Percentiles rank a stretch among this genome's conserved stretches.
Evolutionary conservation across 2,797 vertebrate species (phyloP).

Genomic region (Scyliorhinus canicula): DNA sequence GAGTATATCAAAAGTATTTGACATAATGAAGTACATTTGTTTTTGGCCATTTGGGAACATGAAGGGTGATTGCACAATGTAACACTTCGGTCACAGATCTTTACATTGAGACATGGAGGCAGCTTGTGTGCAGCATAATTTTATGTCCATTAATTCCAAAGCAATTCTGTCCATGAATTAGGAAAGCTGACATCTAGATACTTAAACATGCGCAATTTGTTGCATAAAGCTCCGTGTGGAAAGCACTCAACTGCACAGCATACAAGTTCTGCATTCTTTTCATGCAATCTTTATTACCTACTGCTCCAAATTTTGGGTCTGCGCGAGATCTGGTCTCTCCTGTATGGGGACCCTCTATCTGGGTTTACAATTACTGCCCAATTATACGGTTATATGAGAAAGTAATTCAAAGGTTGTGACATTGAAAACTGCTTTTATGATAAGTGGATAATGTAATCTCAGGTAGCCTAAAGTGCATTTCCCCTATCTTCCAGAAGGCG

Average conservation of each 20-base stretch:
- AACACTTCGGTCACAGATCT: background rate
- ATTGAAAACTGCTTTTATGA: background rate
- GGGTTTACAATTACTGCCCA: background rate
- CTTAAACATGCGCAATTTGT: background rate
- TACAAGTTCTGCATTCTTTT: background rate
- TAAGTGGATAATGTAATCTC: background rate
- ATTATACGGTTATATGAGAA: background rate
- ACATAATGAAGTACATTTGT: background rate
- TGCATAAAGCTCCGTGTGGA: background rate
- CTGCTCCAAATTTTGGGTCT: background rate
- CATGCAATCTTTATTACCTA: background rate
- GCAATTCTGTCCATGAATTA: background rate
- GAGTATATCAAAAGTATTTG: background rate
- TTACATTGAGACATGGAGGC: background rate
- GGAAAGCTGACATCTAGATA: background rate
- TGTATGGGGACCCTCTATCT: background rate
- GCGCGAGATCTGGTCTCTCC: background rate
- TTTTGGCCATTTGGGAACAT: background rate
- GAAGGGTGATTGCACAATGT: background rate
- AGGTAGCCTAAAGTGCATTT: background rate
- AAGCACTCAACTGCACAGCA: background rate
- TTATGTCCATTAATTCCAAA: background rate
- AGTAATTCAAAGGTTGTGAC: background rate
- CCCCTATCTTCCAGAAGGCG: background rate
- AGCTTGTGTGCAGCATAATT: background rate